Conservation (phyloP, 2,113 vertebrate genomes). For the Turdus rufiventris region DNA sequence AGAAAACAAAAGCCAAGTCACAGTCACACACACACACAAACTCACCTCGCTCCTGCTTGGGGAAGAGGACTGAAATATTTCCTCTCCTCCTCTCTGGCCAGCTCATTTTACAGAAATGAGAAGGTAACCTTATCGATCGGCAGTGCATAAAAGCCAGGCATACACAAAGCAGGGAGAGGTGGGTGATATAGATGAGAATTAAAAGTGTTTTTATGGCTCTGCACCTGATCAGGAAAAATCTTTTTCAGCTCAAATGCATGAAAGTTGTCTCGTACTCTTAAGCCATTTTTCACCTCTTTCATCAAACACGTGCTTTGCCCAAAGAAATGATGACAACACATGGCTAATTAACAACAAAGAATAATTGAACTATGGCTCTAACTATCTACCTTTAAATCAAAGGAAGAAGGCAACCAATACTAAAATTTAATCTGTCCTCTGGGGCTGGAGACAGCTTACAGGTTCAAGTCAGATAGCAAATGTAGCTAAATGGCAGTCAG, state of each 20-base stretch:
- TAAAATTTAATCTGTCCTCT: constrained; percentile 80
- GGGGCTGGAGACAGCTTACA: constrained; percentile 70
- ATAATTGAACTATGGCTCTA: constrained; percentile 63
- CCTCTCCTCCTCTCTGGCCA: not conserved
- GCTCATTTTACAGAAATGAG: constrained; percentile 25
- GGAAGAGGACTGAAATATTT: constrained; percentile 3
- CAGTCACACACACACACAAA: not conserved
- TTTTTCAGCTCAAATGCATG: not conserved
- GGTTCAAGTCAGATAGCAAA: constrained; percentile 80
- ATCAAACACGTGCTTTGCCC: not conserved
- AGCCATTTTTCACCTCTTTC: not conserved
- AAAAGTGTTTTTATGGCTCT: not conserved
- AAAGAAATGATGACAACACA: constrained; percentile 5
- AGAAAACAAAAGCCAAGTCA: constrained; percentile 22
- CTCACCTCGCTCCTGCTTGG: not conserved
- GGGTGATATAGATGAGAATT: not conserved
- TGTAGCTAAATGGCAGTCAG: constrained; percentile 81
- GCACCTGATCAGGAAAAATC: not conserved
- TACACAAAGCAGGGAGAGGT: not conserved
- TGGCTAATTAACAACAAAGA: constrained; percentile 64
- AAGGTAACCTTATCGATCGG: constrained; percentile 45
- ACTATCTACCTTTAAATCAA: constrained; percentile 75
- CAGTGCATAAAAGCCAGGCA: constrained; percentile 5
- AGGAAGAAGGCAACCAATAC: constrained; percentile 73
- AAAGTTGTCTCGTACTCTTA: constrained; percentile 6